phyloP scores from a whole-genome alignment of 2,797 vertebrate species.

The Pristis pectinata region DNA sequence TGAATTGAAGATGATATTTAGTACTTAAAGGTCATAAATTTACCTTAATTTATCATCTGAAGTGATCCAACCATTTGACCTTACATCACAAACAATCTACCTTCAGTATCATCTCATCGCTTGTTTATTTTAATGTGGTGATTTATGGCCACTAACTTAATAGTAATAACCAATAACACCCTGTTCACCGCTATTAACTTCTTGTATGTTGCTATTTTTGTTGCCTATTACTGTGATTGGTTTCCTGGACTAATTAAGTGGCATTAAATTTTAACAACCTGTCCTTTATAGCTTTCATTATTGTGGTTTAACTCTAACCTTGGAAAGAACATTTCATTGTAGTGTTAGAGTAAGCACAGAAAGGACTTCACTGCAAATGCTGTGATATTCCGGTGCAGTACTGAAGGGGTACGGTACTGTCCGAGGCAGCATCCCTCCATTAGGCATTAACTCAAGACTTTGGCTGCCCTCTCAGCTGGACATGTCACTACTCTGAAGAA shows the following conservation, averaged over 20 bases:
- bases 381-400: background rate
- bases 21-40: background rate
- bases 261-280: constrained; percentile 11
- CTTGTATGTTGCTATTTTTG: constrained; percentile 2
- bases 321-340: constrained; percentile 1
- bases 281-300: background rate
- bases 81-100: constrained; percentile 2
- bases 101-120: background rate
- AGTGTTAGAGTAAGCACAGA: background rate
- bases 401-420: background rate
- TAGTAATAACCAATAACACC: constrained; percentile 17
- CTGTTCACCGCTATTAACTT: constrained; percentile 14
- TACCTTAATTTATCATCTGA: too few relatives aligned
- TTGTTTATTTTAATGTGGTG: background rate
- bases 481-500: background rate
- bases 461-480: background rate
- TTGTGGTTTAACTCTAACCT: constrained; percentile 8
- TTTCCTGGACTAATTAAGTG: constrained; percentile 2
- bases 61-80: background rate
- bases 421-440: background rate
- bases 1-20: background rate
- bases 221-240: background rate
- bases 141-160: background rate
- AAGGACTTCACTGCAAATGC: background rate
- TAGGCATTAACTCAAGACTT: too few relatives aligned